Conservation (phyloP, 2,113 vertebrate species). For the Dinomys branickii region DNA sequence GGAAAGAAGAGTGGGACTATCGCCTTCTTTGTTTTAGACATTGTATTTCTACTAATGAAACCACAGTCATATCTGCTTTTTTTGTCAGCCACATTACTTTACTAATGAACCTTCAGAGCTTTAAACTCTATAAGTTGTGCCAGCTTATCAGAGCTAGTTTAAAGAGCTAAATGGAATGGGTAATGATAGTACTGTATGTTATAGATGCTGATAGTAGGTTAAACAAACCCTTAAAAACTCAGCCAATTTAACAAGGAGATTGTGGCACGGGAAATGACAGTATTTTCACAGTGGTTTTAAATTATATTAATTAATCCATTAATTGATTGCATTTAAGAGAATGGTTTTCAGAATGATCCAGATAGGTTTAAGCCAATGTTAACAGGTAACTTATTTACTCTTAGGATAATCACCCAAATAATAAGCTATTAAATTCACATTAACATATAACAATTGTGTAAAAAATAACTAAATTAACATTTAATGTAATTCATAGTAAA, state of each 20-base stretch:
- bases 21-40: neutral
- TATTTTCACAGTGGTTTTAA: conserved; percentile 70
- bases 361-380: conserved; percentile 53
- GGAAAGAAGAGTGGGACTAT: neutral
- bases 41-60: neutral
- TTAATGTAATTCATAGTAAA: conserved; percentile 75
- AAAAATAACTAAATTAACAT: conserved; percentile 82
- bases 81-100: neutral
- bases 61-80: neutral
- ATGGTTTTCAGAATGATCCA: conserved; percentile 56
- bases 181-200: neutral
- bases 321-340: conserved; percentile 70
- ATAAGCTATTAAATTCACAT: conserved; percentile 69
- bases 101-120: conserved; percentile 4
- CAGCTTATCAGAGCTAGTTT: neutral
- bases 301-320: conserved; percentile 74
- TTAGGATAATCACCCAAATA: conserved; percentile 74
- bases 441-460: conserved; percentile 75
- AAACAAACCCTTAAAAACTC: conserved; percentile 24
- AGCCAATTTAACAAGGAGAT: conserved; percentile 28
- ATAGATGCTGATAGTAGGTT: neutral
- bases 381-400: conserved; percentile 76
- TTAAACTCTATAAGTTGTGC: neutral
- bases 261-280: conserved; percentile 62
- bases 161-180: neutral